These are phyloP conservation scores for Melanostigma gelatinosum DNA, from an alignment of 2,113 vertebrate genomes.

Conservation along the genomic window DNA sequence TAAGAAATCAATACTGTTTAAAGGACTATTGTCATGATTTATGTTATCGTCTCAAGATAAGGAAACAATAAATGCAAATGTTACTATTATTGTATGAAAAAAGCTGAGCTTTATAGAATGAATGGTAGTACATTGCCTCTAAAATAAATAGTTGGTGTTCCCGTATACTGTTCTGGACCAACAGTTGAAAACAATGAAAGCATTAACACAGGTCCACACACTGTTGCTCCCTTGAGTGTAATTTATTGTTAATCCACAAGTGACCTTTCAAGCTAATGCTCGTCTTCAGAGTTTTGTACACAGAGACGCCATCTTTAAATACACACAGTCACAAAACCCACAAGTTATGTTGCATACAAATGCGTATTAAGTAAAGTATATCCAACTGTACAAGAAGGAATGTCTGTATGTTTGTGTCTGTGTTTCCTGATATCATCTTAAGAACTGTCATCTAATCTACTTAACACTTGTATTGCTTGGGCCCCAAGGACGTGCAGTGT, in stretches of 20 bases:
- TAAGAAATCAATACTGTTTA: constrained; percentile 23
- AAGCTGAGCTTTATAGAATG: background rate
- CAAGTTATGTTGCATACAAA: background rate
- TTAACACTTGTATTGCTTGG: too few species aligned
- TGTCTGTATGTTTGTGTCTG: background rate
- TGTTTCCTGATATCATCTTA: background rate
- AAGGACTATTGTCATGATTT: constrained; percentile 1
- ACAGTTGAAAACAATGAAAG: background rate
- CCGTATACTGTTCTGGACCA: background rate
- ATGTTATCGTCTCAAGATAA: background rate
- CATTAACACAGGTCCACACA: background rate
- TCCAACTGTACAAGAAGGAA: background rate
- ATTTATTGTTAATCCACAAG: background rate
- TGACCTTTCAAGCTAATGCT: background rate
- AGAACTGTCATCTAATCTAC: background rate
- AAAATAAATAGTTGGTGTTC: background rate
- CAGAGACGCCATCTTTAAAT: background rate
- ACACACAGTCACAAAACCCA: background rate
- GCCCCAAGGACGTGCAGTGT: too few species aligned
- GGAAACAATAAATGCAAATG: background rate
- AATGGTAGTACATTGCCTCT: background rate
- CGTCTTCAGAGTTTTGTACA: background rate
- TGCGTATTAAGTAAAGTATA: background rate
- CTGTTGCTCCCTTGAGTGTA: background rate
- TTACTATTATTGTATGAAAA: background rate